Evolutionary conservation across 2,113 vertebrate species (phyloP).

Genomic region (Engystomops pustulosus): DNA sequence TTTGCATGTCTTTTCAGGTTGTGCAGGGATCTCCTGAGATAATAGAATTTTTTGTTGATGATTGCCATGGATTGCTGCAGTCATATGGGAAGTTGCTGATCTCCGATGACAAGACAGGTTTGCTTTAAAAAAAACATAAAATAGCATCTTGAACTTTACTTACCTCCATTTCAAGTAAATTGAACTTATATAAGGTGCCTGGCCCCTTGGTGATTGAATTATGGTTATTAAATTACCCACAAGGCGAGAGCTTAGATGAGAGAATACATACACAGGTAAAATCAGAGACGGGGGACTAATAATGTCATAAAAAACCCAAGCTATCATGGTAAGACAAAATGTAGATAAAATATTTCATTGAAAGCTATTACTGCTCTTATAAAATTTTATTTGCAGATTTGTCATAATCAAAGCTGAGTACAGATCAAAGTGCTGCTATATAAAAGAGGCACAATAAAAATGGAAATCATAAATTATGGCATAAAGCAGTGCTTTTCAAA

Average conservation of each 20-base stretch:
- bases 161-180: not conserved
- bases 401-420: slow-evolving; percentile 44
- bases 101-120: slow-evolving; percentile 75
- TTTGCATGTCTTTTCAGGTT: slow-evolving; percentile 74
- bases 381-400: slow-evolving; percentile 33
- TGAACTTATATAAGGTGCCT: not conserved
- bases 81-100: slow-evolving; percentile 67
- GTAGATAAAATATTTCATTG: slow-evolving; percentile 21
- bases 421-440: slow-evolving; percentile 41
- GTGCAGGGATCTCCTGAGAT: slow-evolving; percentile 83
- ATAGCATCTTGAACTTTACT: not conserved
- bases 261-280: not conserved
- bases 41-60: slow-evolving; percentile 76
- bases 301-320: not conserved
- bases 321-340: not conserved
- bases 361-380: not conserved
- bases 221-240: slow-evolving; percentile 1
- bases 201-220: not conserved
- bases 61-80: slow-evolving; percentile 72
- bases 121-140: slow-evolving; percentile 20
- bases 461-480: slow-evolving; percentile 28
- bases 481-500: slow-evolving; percentile 39
- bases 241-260: not conserved
- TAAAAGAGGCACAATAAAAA: slow-evolving; percentile 48
- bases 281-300: not conserved